These are phyloP conservation scores for Seriola dumerili DNA, from an alignment of 2,113 vertebrate species.

Conservation along the genomic window DNA sequence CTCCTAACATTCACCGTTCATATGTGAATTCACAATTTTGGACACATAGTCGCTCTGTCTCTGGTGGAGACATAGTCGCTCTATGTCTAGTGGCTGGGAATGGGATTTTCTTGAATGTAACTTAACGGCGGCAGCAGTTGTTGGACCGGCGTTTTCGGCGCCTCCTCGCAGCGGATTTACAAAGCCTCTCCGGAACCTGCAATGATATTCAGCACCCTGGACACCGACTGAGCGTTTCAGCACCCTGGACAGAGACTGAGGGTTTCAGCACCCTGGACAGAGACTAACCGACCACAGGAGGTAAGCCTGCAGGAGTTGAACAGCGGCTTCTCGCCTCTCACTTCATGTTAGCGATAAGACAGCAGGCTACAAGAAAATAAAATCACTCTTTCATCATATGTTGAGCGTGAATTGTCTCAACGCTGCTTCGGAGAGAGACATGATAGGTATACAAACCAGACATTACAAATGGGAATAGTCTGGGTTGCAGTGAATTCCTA, in stretches of 20 bases:
- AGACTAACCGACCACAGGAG: conserved; percentile 35
- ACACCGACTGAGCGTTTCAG: conserved; percentile 34
- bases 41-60: neutral
- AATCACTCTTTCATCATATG: conserved; percentile 23
- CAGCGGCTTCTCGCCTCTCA: neutral
- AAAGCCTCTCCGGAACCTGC: conserved; percentile 61
- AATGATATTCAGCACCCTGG: conserved; percentile 63
- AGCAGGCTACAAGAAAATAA: neutral
- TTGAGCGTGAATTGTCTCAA: conserved; percentile 36
- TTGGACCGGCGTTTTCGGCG: conserved; percentile 57
- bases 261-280: conserved; percentile 47
- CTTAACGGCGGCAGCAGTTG: conserved; percentile 58
- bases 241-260: conserved; percentile 35
- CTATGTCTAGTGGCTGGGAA: conserved; percentile 5
- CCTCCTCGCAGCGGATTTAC: conserved; percentile 77
- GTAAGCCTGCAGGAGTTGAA: conserved; percentile 59
- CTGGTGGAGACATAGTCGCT: neutral
- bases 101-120: conserved; percentile 65
- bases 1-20: conserved; percentile 19
- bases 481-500: neutral
- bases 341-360: neutral
- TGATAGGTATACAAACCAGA: neutral
- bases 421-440: conserved; percentile 6
- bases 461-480: neutral
- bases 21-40: conserved; percentile 19